These are phyloP conservation scores for Apamea anceps DNA, from an alignment of 2,888 invertebrate species.

Conservation along the genomic window DNA sequence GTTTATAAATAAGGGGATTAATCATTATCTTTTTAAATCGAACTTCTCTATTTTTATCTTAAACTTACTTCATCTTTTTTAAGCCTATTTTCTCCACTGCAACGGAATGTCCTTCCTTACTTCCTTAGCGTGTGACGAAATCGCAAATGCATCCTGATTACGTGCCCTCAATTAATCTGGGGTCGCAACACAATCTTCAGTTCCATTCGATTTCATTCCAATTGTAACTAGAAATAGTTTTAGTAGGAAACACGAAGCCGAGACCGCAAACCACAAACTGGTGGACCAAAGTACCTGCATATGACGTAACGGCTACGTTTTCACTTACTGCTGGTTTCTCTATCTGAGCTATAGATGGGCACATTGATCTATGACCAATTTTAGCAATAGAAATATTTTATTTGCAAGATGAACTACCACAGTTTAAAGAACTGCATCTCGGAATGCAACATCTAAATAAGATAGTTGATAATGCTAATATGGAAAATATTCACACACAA, in stretches of 20 bases:
- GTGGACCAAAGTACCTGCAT: constrained; percentile 52
- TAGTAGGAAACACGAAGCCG: constrained; percentile 59
- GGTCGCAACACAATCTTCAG: constrained; percentile 41
- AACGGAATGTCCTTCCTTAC: neutral
- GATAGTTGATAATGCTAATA: constrained; percentile 5
- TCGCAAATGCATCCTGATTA: constrained; percentile 8
- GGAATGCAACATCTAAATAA: neutral
- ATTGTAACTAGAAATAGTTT: constrained; percentile 57
- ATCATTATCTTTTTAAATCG: neutral
- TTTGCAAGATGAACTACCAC: neutral
- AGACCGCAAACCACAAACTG: constrained; percentile 69
- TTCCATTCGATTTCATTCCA: constrained; percentile 59
- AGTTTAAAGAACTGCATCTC: neutral
- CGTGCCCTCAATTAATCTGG: constrained; percentile 46
- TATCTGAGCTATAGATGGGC: constrained; percentile 31
- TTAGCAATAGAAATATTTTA: neutral
- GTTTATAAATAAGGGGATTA: neutral
- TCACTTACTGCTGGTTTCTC: constrained; percentile 64
- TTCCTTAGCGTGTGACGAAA: neutral
- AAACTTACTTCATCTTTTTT: neutral
- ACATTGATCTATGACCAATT: constrained; percentile 26
- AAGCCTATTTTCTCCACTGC: neutral
- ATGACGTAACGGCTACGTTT: constrained; percentile 72
- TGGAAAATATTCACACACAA: constrained; percentile 4
- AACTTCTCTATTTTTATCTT: neutral